phyloP scores from a whole-genome alignment of 1,140 invertebrate species.

The Ptiloglossa arizonensis region DNA sequence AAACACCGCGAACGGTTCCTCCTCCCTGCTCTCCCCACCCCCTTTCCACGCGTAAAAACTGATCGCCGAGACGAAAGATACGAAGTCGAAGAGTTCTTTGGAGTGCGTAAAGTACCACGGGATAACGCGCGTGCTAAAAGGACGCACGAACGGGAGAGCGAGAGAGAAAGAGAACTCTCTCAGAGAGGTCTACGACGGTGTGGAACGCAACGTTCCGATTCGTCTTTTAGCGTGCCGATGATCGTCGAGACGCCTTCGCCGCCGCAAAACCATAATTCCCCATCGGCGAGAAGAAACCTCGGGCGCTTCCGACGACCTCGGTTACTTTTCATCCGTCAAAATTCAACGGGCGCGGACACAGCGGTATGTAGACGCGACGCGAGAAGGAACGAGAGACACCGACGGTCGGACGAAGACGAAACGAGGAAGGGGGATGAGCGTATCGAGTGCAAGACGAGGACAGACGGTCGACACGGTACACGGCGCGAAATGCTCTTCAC shows the following conservation, averaged over 20 bases:
- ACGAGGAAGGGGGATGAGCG: constrained; percentile 32
- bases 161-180: constrained; percentile 5
- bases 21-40: constrained; percentile 25
- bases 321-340: constrained; percentile 66
- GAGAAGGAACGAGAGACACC: constrained; percentile 21
- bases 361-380: constrained; percentile 29
- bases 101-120: constrained; percentile 44
- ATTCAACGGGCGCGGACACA: constrained; percentile 54
- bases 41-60: constrained; percentile 11
- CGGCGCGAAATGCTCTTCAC: constrained; percentile 78
- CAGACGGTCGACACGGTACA: constrained; percentile 52
- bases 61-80: constrained; percentile 27
- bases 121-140: constrained; percentile 45
- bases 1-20: constrained; percentile 41
- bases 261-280: constrained; percentile 55
- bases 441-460: constrained; percentile 35
- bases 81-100: constrained; percentile 36
- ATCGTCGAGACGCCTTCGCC: constrained; percentile 48
- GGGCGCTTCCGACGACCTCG: constrained; percentile 48
- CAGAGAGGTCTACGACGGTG: neutral
- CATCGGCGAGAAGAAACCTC: constrained; percentile 47
- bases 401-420: constrained; percentile 19
- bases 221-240: constrained; percentile 42
- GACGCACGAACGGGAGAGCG: neutral
- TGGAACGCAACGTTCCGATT: constrained; percentile 35